Evolutionary conservation across 1,140 invertebrate genomes (phyloP), one percentile per base, ranked within the genome.

Genomic region (Phocides pigmalion): DNA sequence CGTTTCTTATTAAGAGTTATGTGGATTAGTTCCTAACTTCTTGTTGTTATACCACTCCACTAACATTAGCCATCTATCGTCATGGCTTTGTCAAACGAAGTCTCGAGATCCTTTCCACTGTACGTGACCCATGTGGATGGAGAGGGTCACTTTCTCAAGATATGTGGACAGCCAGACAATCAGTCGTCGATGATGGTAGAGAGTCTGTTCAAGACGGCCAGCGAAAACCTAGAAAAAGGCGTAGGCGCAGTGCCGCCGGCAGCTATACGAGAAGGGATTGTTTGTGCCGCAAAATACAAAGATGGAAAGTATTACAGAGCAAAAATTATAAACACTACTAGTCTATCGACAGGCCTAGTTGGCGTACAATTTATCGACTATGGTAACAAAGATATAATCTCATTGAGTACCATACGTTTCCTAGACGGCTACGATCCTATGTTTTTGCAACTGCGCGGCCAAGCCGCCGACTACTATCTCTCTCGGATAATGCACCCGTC

Each of bases 291-390:
- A 1, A 94, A 93, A 89, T 94, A 94, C 76, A 93, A 93, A 81
- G 94, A 95, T 79, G 93, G 93, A 19, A 89, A 84, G 4, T 95
- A 94, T 82, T 95, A 94, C 70, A 88, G 95, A 69, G 94, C 93
- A 1, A 93, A 92, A 82, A 90, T 95, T 50, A 87, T 86, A 39
- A 93, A 83, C 54, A 81, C 84, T 3, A 79, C 81, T 5, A 82
- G 90, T 63, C 54, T 92, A 11, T 64, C 82, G 1, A 91, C 91
- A 49, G 89, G 91, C 12, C 79, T 89, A 42, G 90, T 95, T 12
- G 81, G 93, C 64, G 93, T 96, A 2, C 93, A 94, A 35, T 95
- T 96, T 56, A 91, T 96, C 3, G 95, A 96, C 82, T 96, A 94
- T 78, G 95, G 95, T 58, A 95, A 95, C 63, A 88, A 87, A 49